Base-by-base conservation (phyloP, 2,113 vertebrate genomes). In the Cyanocitta stelleri region DNA sequence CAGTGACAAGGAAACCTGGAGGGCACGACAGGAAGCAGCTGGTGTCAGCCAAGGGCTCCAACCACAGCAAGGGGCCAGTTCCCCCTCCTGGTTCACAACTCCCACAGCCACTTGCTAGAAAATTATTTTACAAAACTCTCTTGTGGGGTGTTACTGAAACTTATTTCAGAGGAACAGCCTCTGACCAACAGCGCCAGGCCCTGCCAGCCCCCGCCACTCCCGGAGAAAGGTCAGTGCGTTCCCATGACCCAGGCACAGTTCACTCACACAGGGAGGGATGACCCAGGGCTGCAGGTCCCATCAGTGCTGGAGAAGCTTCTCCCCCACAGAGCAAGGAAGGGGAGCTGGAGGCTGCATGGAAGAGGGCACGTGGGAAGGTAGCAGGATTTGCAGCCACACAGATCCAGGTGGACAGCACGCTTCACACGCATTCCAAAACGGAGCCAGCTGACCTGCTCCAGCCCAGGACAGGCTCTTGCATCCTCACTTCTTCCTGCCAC, bases 321-420 rank as follows among this genome's bases (percentile, higher is more conserved):
- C 21, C 51, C 23, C 18, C 3, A 2, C 68, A 35, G 43, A 54
- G 39, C 3, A 0, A 51, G 73, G 55, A 69, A 35, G 39, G 9
- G 46, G 44, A 93, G 77, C 39, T 3, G 2, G 46, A 80, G 48
- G 73, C 67, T 4, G 4, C 79, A 46, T 2, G 8, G 41, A 12
- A 22, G 16, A 77, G 43, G 30, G 13, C 10, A 18, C 0, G 0
- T 4, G 43, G 52, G 48, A 63, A 77, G 11, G 33, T 1, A 67
- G 66, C 33, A 74, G 30, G 56, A 63, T 62, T 11, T 59, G 51
- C 41, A 88, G 83, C 30, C 46, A 3, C 58, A 16, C 22, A 3
- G 46, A 26, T 66, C 43, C 37, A 37, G 46, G 37, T 0, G 4
- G 41, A 67, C 33, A 59, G 23, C 22, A 56, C 0, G 0, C 39